phyloP scores from a whole-genome alignment of 1,140 invertebrate genomes.

The Drosophila dunni region DNA sequence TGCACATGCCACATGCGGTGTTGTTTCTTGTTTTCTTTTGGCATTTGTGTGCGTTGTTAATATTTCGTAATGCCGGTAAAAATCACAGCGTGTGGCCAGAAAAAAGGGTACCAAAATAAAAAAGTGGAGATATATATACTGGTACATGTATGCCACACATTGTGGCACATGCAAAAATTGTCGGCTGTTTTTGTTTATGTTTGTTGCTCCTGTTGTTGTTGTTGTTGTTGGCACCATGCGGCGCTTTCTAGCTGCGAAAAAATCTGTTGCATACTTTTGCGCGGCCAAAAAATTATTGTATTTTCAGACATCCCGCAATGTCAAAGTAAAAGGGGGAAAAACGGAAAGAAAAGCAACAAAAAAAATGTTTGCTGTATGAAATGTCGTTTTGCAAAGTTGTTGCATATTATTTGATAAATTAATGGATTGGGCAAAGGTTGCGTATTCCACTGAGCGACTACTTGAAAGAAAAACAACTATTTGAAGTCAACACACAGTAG shows the following conservation, averaged over 20 bases:
- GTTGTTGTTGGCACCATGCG: constrained; percentile 60
- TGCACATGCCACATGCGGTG: constrained; percentile 39
- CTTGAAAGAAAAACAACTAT: constrained; percentile 8
- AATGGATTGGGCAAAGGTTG: constrained; percentile 27
- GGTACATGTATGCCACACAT: constrained; percentile 44
- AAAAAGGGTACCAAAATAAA: constrained; percentile 44
- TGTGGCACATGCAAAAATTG: constrained; percentile 63
- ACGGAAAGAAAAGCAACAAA: constrained; percentile 26
- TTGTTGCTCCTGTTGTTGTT: constrained; percentile 8
- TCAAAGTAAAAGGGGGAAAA: constrained; percentile 23
- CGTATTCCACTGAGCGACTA: background rate
- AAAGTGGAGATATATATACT: background rate
- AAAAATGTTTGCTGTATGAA: constrained; percentile 14
- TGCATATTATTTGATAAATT: constrained; percentile 35
- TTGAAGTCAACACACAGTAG: constrained; percentile 1
- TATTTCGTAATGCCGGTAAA: constrained; percentile 80
- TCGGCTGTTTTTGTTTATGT: constrained; percentile 46
- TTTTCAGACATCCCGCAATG: constrained; percentile 41
- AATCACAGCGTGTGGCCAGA: constrained; percentile 70
- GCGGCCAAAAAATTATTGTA: constrained; percentile 55
- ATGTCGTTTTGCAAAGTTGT: constrained; percentile 47
- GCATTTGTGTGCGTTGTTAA: constrained; percentile 68
- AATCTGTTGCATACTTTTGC: constrained; percentile 78
- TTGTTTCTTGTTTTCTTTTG: constrained; percentile 25
- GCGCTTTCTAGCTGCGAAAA: constrained; percentile 57